phyloP scores from a whole-genome alignment of 2,888 invertebrate species.

The Criorhina ranunculi region DNA sequence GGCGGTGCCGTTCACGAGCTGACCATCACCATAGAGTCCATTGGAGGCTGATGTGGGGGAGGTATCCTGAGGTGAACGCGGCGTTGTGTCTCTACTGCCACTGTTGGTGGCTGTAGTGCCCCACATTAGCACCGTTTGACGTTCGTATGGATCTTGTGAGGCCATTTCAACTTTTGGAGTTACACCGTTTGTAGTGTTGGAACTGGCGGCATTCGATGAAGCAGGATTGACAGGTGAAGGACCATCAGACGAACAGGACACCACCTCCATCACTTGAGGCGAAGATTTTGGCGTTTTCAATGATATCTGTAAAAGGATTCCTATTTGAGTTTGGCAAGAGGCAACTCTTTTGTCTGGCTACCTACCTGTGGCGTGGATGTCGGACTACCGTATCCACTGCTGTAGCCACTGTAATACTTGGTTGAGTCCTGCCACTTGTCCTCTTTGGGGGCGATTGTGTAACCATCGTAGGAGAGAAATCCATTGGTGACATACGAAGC shows the following conservation, averaged over 20 bases:
- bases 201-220: slow-evolving; percentile 77
- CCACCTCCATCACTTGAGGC: slow-evolving; percentile 84
- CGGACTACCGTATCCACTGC: slow-evolving; percentile 84
- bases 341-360: slow-evolving; percentile 35
- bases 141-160: slow-evolving; percentile 84
- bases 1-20: slow-evolving; percentile 73
- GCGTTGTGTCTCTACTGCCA: slow-evolving; percentile 62
- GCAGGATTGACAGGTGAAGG: slow-evolving; percentile 82
- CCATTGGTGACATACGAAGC: slow-evolving; percentile 91
- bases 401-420: slow-evolving; percentile 86
- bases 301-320: slow-evolving; percentile 70
- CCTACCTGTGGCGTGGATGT: slow-evolving; percentile 84
- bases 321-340: slow-evolving; percentile 56
- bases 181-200: slow-evolving; percentile 75
- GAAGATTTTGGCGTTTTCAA: slow-evolving; percentile 84
- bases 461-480: slow-evolving; percentile 88
- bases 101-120: slow-evolving; percentile 85
- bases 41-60: slow-evolving; percentile 51
- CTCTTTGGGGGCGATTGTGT: slow-evolving; percentile 85
- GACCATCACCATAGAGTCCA: slow-evolving; percentile 73
- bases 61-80: slow-evolving; percentile 64
- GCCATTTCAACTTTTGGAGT: slow-evolving; percentile 83
- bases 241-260: slow-evolving; percentile 84
- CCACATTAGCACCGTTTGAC: slow-evolving; percentile 98
- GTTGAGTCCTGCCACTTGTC: slow-evolving; percentile 85